Evolutionary conservation across 2,113 vertebrate species (phyloP), one percentile per base, ranked within the genome.

Genomic region (Formicarius rufipectus): DNA sequence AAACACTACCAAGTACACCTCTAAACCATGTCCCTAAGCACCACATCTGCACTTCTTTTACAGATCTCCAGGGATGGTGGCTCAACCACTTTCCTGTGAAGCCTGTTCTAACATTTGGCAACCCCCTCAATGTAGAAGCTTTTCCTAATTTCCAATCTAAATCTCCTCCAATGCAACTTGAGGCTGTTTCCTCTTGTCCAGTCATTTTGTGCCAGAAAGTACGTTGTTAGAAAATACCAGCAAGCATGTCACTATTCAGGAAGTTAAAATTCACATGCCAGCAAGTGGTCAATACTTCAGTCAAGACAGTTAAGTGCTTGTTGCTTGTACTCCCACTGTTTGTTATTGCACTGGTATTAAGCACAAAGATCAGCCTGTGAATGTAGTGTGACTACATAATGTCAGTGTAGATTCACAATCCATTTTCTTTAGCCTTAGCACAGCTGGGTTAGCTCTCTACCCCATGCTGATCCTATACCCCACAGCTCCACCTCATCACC

Each of bases 121-220:
- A 44, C 8, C 4, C 9, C 22, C 47, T 2, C 0, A 0, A 20
- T 44, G 12, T 35, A 64, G 33, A 53, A 49, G 6, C 35, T 33
- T 56, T 56, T 45, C 25, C 4, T 40, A 33, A 30, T 33, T 44
- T 7, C 10, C 16, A 30, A 25, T 23, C 16, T 60, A 77, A 73
- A 55, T 39, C 31, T 77, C 4, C 24, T 24, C 58, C 47, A 30
- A 14, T 1, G 2, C 14, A 64, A 6, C 2, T 7, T 5, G 30
- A 69, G 35, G 50, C 20, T 0, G 0, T 28, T 69, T 55, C 14
- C 28, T 74, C 33, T 45, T 0, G 0, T 78, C 22, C 39, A 37
- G 5, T 18, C 3, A 3, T 27, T 39, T 28, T 5, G 5, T 27
- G 28, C 31, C 64, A 82, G 28, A 80, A 87, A 87, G 60, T 4